Evolutionary conservation across 2,888 invertebrate genomes (phyloP).

Genomic region (Drosophila meridiana): DNA sequence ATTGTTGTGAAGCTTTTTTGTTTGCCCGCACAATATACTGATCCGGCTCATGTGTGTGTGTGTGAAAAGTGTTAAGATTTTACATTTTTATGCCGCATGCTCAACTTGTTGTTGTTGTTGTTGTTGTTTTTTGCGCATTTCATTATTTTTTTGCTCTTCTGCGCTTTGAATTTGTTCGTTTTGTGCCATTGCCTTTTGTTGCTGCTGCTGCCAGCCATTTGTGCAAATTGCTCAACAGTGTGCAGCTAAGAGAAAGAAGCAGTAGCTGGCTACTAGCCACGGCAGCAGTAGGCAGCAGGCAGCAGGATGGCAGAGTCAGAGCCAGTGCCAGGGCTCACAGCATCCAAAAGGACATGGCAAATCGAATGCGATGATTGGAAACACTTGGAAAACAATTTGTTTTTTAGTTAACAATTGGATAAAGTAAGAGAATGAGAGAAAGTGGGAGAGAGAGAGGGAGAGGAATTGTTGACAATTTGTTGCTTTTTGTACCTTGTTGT

Average conservation of each 20-base stretch:
- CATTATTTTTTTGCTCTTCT: slow-evolving; percentile 10
- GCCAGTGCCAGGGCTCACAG: slow-evolving; percentile 4
- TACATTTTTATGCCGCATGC: slow-evolving; percentile 65
- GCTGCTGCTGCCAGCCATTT: slow-evolving; percentile 70
- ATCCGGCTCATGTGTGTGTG: slow-evolving; percentile 40
- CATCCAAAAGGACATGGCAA: slow-evolving; percentile 3
- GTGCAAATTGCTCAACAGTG: slow-evolving; percentile 68
- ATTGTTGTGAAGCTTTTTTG: slow-evolving; percentile 58
- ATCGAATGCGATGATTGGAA: slow-evolving; percentile 14
- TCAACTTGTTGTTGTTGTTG: slow-evolving; percentile 26
- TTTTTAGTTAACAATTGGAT: slow-evolving; percentile 15
- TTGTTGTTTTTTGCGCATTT: slow-evolving; percentile 49
- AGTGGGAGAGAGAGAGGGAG: not conserved
- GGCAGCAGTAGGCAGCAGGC: not conserved
- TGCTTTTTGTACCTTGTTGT: not conserved
- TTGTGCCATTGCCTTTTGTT: slow-evolving; percentile 49
- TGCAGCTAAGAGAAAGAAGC: slow-evolving; percentile 32
- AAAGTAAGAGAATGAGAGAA: not conserved
- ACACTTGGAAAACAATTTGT: slow-evolving; percentile 7
- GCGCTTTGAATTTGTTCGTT: slow-evolving; percentile 18
- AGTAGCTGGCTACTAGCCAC: slow-evolving; percentile 1
- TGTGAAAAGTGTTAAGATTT: slow-evolving; percentile 75
- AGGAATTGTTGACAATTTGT: slow-evolving; percentile 9
- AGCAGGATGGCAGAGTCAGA: not conserved
- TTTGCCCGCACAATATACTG: slow-evolving; percentile 58